Evolutionary conservation across 1,140 invertebrate species (phyloP), one percentile per base, ranked within the genome.

Genomic region (Eueides isabella): DNA sequence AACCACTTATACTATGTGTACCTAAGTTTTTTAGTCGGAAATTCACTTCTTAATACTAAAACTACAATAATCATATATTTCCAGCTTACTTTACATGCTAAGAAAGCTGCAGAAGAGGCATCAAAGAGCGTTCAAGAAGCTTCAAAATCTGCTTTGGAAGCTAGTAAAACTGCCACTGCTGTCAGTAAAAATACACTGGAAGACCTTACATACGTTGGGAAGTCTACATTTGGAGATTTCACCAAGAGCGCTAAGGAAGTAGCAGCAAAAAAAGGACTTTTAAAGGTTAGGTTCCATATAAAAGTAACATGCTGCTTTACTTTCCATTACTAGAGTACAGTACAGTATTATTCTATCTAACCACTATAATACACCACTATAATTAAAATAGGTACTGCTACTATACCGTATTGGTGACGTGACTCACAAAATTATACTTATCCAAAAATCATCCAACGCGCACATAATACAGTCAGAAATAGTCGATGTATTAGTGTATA

Each of bases 181-280:
- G 97, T 97, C 0, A 98, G 97, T 83, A 98, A 97, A 87, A 97
- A 97, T 80, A 98, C 97, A 0, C 93, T 98, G 1, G 97, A 98
- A 80, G 97, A 98, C 90, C 93, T 98, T 12, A 97, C 97, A 0
- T 97, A 97, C 85, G 97, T 98, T 5, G 96, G 97, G 1, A 97
- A 97, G 86, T 97, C 96, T 30, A 98, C 97, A 2, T 92, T 98
- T 41, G 97, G 97, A 11, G 97, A 98, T 89, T 92, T 98, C n/a
- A 98, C 97, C 0, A 98, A 98, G 89, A 97, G 96, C 84, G 97
- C 97, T 4, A 97, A 97, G 83, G 97, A 98, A 93, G 97, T 94
- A 14, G 97, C 97, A 14, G 94, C 96, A 2, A 98, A 98, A 83
- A 98, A 98, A 89, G 97, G 97, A 65, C 93, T 98, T 41, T 89